phyloP scores from a whole-genome alignment of 1,140 invertebrate species.

The Ylistrum balloti region DNA sequence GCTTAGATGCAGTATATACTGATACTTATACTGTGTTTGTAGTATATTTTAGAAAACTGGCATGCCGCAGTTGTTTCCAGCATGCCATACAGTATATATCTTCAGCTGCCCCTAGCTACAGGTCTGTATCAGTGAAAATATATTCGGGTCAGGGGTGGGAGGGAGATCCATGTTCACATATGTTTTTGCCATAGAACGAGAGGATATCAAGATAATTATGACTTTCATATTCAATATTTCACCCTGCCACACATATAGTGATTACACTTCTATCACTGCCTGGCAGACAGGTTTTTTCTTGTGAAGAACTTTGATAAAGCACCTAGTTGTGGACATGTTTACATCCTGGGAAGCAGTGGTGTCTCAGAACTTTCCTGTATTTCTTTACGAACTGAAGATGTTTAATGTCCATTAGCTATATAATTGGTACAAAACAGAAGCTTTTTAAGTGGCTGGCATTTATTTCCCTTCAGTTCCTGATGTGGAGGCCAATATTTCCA shows the following conservation, averaged over 20 bases:
- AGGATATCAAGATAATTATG: slow-evolving; percentile 13
- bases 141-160: background rate
- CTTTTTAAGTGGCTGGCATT: background rate
- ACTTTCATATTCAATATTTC: slow-evolving; percentile 35
- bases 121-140: no score
- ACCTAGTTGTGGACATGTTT: background rate
- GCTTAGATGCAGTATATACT: no score
- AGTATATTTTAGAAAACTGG: no score
- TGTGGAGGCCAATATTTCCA: background rate
- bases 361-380: slow-evolving; percentile 2
- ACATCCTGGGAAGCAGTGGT: background rate
- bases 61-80: no score
- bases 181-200: background rate
- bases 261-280: background rate
- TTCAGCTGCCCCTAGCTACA: no score
- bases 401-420: background rate
- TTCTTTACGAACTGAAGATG: background rate
- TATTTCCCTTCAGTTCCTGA: background rate
- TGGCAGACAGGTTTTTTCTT: slow-evolving; percentile 6
- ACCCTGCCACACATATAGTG: background rate
- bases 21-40: no score
- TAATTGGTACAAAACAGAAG: background rate
- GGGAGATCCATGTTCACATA: slow-evolving; percentile 14
- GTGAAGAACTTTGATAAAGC: background rate
- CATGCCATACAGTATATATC: no score